phyloP scores from a whole-genome alignment of 2,888 invertebrate species.

The Noctua pronuba region DNA sequence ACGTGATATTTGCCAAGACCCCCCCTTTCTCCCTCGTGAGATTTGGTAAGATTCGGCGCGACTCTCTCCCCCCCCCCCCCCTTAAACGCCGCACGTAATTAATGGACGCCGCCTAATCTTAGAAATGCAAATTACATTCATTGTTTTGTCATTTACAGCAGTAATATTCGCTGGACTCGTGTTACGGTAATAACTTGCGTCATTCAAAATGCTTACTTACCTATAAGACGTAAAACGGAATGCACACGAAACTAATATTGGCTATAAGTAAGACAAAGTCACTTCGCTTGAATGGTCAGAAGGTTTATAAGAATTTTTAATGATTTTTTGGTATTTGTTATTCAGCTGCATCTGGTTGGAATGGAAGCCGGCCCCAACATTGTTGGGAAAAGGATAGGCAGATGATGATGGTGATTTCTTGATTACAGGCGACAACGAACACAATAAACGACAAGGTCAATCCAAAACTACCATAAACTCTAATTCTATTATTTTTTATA shows the following conservation, averaged over 20 bases:
- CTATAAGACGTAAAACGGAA: conserved; percentile 18
- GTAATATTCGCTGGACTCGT: neutral
- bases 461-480: neutral
- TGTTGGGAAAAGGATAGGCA: too few relatives aligned
- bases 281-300: neutral
- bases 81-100: too few relatives aligned
- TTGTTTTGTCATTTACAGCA: neutral
- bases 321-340: too few relatives aligned
- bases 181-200: conserved; percentile 7
- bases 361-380: too few relatives aligned
- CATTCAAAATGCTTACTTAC: conserved; percentile 14
- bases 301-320: neutral
- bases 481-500: too few relatives aligned
- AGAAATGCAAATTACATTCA: neutral
- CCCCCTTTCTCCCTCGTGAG: too few relatives aligned
- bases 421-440: neutral
- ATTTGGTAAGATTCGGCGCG: too few relatives aligned
- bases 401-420: neutral
- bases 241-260: conserved; percentile 42
- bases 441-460: too few relatives aligned
- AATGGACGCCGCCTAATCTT: too few relatives aligned
- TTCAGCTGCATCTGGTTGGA: too few relatives aligned
- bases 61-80: too few relatives aligned
- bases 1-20: too few relatives aligned
- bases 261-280: conserved; percentile 28